A percentile compares a stretch with the other conserved stretches of the same genome.
Evolutionary conservation across 1,140 invertebrate species (phyloP).

Genomic region (Drosophila bocki): DNA sequence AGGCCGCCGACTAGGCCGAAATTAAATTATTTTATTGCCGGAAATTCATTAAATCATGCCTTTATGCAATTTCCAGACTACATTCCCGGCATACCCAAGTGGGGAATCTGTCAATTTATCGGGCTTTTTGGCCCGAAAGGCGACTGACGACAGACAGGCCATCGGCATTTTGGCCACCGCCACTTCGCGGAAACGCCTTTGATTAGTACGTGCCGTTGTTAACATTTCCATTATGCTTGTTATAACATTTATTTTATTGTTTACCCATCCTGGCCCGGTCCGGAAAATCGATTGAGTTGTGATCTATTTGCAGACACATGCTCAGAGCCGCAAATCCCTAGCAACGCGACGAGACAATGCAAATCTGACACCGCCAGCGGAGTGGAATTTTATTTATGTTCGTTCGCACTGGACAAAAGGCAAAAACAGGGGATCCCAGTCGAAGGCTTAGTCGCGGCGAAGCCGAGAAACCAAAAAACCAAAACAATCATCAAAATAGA

Average conservation of each 20-base stretch:
- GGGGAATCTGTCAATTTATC: slow-evolving; percentile 42
- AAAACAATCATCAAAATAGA: slow-evolving; percentile 79
- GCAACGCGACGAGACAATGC: slow-evolving; percentile 49
- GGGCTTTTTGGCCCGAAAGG: slow-evolving; percentile 23
- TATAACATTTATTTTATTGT: slow-evolving; percentile 61
- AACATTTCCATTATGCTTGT: slow-evolving; percentile 61
- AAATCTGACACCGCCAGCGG: slow-evolving; percentile 50
- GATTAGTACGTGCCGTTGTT: slow-evolving; percentile 68
- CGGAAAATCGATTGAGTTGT: slow-evolving; percentile 38
- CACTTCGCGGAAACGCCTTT: slow-evolving; percentile 34
- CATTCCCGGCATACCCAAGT: slow-evolving; percentile 59
- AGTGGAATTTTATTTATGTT: slow-evolving; percentile 66
- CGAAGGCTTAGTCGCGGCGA: slow-evolving; percentile 42
- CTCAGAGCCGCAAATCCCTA: slow-evolving; percentile 43
- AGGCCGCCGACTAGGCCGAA: slow-evolving; percentile 40
- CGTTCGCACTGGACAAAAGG: slow-evolving; percentile 33
- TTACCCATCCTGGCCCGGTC: slow-evolving; percentile 7
- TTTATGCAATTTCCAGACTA: slow-evolving; percentile 67
- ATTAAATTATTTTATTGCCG: slow-evolving; percentile 83
- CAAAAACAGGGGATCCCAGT: slow-evolving; percentile 13
- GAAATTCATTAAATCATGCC: slow-evolving; percentile 77
- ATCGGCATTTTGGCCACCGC: slow-evolving; percentile 45
- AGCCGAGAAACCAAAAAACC: slow-evolving; percentile 42
- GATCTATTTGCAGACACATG: slow-evolving; percentile 47
- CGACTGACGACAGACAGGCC: slow-evolving; percentile 28